Evolutionary conservation across 1,140 invertebrate species (phyloP).

Genomic region (Drosophila ananassae): DNA sequence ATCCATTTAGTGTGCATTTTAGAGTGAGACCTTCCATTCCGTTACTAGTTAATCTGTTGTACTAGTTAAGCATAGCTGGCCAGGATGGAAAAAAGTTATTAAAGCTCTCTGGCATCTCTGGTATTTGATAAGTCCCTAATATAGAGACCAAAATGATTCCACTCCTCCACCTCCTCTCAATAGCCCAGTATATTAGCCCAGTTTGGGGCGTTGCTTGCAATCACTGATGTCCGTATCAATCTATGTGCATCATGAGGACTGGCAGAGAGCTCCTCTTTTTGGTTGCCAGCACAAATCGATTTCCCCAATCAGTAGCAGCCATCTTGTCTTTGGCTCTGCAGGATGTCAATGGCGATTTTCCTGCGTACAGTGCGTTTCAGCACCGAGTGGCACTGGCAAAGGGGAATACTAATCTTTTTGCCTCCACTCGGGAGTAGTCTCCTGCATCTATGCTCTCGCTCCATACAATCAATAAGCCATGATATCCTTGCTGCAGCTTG

Average conservation of each 20-base stretch:
- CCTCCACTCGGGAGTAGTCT: background rate
- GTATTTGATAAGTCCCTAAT: background rate
- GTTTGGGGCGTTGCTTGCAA: slow-evolving; percentile 2
- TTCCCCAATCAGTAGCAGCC: slow-evolving; percentile 38
- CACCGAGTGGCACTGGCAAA: background rate
- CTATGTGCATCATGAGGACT: slow-evolving; percentile 11
- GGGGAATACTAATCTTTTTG: slow-evolving; percentile 22
- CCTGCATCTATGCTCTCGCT: background rate
- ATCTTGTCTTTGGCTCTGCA: slow-evolving; percentile 31
- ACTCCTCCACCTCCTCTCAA: slow-evolving; percentile 1
- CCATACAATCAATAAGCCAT: slow-evolving; percentile 34
- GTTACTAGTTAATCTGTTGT: too few relatives aligned
- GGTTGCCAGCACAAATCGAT: slow-evolving; percentile 25
- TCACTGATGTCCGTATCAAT: slow-evolving; percentile 11
- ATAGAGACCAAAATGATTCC: background rate
- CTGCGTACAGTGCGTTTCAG: slow-evolving; percentile 4
- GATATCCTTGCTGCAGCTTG: slow-evolving; percentile 5
- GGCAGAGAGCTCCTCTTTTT: background rate
- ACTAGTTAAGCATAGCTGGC: too few relatives aligned
- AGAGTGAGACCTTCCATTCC: too few relatives aligned
- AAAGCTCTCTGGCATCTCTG: background rate
- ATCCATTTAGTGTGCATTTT: too few relatives aligned
- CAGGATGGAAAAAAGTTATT: background rate
- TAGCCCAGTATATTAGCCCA: slow-evolving; percentile 4
- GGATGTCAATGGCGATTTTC: slow-evolving; percentile 31